Conservation (phyloP, 2,888 invertebrate species). For the Proisotoma minuta region DNA sequence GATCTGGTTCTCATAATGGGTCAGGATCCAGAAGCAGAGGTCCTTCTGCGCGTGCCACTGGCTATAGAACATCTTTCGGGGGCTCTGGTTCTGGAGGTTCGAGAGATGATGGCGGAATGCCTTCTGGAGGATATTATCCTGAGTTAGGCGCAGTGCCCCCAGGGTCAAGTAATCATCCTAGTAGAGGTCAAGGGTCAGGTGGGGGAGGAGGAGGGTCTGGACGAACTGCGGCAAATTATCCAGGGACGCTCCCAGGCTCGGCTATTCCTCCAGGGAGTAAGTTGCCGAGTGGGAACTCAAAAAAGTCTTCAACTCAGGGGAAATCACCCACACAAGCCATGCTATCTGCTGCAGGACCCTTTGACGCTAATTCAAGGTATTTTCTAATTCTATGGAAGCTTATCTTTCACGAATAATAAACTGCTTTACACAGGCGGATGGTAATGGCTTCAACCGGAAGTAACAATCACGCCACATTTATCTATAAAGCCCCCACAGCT, state of each 20-base stretch:
- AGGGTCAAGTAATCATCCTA: neutral
- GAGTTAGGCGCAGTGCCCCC: neutral
- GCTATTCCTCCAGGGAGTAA: neutral
- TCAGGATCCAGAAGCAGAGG: neutral
- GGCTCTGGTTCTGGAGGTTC: neutral
- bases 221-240: neutral
- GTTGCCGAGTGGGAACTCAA: neutral
- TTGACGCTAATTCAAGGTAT: conserved; percentile 1
- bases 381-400: no score
- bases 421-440: no score
- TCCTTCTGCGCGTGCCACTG: neutral
- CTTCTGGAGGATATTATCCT: neutral
- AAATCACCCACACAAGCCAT: neutral
- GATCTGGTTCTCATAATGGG: neutral
- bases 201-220: neutral
- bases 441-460: no score
- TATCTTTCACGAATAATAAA: no score
- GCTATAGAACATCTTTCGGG: neutral
- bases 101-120: neutral
- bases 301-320: neutral
- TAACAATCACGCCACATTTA: neutral
- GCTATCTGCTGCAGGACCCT: conserved; percentile 2
- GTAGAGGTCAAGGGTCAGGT: neutral
- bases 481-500: neutral
- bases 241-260: neutral